Evolutionary conservation across 1,140 invertebrate species (phyloP), one percentile per base, ranked within the genome.

Genomic region (Pygmarrhopalites habei): DNA sequence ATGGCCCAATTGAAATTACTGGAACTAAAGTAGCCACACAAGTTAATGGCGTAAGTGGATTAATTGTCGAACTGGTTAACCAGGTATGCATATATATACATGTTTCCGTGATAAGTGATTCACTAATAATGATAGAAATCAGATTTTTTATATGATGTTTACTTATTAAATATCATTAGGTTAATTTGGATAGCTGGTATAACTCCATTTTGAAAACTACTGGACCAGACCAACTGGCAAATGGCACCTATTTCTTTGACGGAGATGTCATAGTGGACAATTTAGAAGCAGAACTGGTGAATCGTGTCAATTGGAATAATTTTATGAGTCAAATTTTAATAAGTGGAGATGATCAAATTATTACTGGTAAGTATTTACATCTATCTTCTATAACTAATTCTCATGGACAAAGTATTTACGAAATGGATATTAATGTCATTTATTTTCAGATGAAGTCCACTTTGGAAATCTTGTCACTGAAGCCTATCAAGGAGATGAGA

Each of bases 111-210:
- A 10, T 39, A 10, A 39, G 17, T 10, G 17, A 17, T 17, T 7
- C 17, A 10, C 17, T 39, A 39, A 7, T 10, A 39, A 17, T 17
- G 17, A 39, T 39, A 39, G 7, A 10, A 10, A 39, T 39, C 17
- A 10, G 7, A 12, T 49, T 23, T 49, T 23, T 21, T 15, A 53
- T 44, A 43, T 15, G 21, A 5, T 57, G 41, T 47, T n/a, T 63
- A 15, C 12, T 26, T 5, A 19, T 56, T 21, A 30, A 23, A 19
- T n/a, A n/a, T 49, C 21, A 28, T 17, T n/a, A 30, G 47, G 21
- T 52, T 19, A 35, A 61, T 25, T 26, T 55, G 21, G 14, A 12
- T 21, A 7, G 28, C 7, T 62, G 61, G 61, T 63, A 43, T 29
- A 10, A 35, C 10, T 19, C 10, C 4, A 53, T 58, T 7, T 23